Evolutionary conservation across 2,113 vertebrate genomes (phyloP).

Genomic region (Miniopterus natalensis): DNA sequence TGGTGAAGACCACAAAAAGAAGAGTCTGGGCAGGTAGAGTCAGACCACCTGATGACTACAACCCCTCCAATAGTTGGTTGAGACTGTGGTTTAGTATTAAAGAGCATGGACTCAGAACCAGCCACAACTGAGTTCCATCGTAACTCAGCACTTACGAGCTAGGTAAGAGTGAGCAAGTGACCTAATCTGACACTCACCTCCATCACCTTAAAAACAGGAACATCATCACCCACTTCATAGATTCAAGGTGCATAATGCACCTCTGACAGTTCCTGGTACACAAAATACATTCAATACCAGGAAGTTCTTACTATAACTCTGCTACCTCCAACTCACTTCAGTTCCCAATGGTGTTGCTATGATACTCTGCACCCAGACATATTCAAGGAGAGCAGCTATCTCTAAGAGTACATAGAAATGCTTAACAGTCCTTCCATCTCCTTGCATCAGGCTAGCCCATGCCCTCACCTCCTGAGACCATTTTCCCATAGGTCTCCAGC

Average conservation of each 20-base stretch:
- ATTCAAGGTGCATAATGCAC: neutral
- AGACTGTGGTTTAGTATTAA: neutral
- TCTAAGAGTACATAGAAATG: neutral
- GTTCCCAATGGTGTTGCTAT: neutral
- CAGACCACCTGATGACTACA: neutral
- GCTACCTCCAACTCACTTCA: neutral
- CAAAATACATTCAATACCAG: neutral
- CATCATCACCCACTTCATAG: neutral
- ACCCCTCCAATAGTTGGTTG: neutral
- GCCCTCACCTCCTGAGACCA: constrained; percentile 79
- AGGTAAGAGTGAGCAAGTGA: neutral
- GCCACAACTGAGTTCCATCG: neutral
- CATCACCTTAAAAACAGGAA: neutral
- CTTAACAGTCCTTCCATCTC: neutral
- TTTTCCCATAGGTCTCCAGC: constrained; percentile 82
- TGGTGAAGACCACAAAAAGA: neutral
- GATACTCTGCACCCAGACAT: neutral
- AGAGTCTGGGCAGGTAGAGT: neutral
- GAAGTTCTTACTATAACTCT: neutral
- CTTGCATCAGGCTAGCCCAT: too few species aligned
- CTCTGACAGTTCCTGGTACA: neutral
- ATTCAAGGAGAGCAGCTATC: neutral
- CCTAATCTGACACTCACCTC: neutral
- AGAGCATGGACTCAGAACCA: neutral
- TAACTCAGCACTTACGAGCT: neutral